These are phyloP conservation scores for Rhodeus uyekii DNA, from an alignment of 2,797 vertebrate species.

Conservation along the genomic window DNA sequence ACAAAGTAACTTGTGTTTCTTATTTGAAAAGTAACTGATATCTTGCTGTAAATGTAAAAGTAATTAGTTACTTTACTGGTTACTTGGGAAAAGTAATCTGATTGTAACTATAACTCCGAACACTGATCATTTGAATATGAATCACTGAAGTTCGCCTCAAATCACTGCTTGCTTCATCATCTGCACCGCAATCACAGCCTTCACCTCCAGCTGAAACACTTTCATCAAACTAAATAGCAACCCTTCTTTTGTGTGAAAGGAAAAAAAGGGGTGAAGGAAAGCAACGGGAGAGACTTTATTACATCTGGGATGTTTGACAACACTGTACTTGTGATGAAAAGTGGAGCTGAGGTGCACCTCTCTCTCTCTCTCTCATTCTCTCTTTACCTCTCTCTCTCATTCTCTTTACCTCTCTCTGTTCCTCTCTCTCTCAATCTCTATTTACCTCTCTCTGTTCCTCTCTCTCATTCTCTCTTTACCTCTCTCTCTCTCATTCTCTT, in stretches of 20 bases:
- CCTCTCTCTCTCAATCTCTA: no score
- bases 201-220: conserved; percentile 50
- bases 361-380: conserved; percentile 65
- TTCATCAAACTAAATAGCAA: conserved; percentile 56
- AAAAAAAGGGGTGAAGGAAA: conserved; percentile 43
- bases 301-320: conserved; percentile 22
- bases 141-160: conserved; percentile 3
- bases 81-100: no score
- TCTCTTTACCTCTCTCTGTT: no score
- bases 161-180: conserved; percentile 49
- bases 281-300: conserved; percentile 34
- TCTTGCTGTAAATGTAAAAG: no score
- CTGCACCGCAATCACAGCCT: conserved; percentile 58
- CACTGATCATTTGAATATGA: conserved; percentile 30
- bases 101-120: no score
- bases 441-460: no score
- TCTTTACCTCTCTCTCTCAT: conserved; percentile 71
- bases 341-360: background rate
- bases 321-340: conserved; percentile 19
- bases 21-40: no score
- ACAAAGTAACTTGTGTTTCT: no score
- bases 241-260: conserved; percentile 41
- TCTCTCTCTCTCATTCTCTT: no score
- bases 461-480: no score
- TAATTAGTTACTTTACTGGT: no score